phyloP scores from a whole-genome alignment of 2,888 invertebrate genomes.

The Meliscaeva auricollis region DNA sequence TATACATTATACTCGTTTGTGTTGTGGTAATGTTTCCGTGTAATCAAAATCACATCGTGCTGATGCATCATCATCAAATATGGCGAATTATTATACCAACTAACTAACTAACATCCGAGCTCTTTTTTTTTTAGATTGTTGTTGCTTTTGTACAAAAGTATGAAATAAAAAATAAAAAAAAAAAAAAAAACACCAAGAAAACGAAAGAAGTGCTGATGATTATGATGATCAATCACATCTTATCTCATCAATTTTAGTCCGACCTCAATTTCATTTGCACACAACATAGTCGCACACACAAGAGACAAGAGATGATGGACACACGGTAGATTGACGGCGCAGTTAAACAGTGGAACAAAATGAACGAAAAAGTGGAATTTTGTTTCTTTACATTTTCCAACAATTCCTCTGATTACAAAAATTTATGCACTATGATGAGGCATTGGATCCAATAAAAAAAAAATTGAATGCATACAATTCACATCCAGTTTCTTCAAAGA shows the following conservation, averaged over 20 bases:
- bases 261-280: slow-evolving; percentile 66
- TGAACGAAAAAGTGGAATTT: too few relatives aligned
- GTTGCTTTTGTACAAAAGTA: background rate
- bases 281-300: slow-evolving; percentile 15
- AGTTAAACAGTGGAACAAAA: background rate
- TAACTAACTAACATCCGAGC: slow-evolving; percentile 57
- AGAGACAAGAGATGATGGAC: slow-evolving; percentile 28
- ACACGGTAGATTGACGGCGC: background rate
- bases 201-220: slow-evolving; percentile 64
- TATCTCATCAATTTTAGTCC: slow-evolving; percentile 73
- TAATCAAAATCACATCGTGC: slow-evolving; percentile 69
- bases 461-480: too few relatives aligned
- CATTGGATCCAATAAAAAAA: too few relatives aligned
- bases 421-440: too few relatives aligned
- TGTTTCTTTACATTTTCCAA: too few relatives aligned
- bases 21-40: slow-evolving; percentile 68
- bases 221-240: slow-evolving; percentile 72
- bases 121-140: background rate
- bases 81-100: slow-evolving; percentile 55
- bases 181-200: background rate
- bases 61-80: slow-evolving; percentile 40
- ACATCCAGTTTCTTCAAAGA: too few relatives aligned
- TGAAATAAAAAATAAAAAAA: too few relatives aligned
- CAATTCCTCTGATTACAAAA: too few relatives aligned
- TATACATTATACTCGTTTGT: slow-evolving; percentile 53